A percentile compares a stretch with the other conserved stretches of the same genome.
Conservation (phyloP, 2,113 vertebrate genomes). For the Oryzias woworae region DNA sequence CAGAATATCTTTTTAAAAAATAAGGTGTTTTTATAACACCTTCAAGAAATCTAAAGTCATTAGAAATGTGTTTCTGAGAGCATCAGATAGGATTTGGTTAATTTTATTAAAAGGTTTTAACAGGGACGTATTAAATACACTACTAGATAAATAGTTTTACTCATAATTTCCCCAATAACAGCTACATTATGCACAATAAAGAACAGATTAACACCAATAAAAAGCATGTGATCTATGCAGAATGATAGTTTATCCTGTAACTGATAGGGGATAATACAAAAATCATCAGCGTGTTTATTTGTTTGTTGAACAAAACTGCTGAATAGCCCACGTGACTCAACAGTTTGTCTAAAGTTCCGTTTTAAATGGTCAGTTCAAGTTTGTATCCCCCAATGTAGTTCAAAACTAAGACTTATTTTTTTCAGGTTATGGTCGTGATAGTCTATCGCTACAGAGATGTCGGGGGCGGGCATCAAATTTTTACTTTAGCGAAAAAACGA, state of each 20-base stretch:
- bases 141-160: neutral
- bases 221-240: neutral
- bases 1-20: too few relatives aligned
- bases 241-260: too few relatives aligned
- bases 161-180: neutral
- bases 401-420: neutral
- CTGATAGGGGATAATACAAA: too few relatives aligned
- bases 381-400: too few relatives aligned
- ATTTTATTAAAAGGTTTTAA: neutral
- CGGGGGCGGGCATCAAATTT: constrained; percentile 39
- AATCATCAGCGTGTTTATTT: too few relatives aligned
- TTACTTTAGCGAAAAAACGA: constrained; percentile 42
- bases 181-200: neutral
- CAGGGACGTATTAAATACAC: neutral
- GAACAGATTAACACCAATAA: neutral
- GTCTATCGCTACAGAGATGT: constrained; percentile 2
- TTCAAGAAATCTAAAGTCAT: neutral
- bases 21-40: too few relatives aligned
- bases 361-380: too few relatives aligned
- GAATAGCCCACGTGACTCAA: too few relatives aligned
- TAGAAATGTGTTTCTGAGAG: constrained; percentile 5
- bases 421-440: neutral
- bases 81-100: neutral
- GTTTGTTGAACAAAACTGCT: too few relatives aligned
- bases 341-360: too few relatives aligned